Evolutionary conservation across 2,113 vertebrate genomes (phyloP).

Genomic region (Pseudois nayaur): DNA sequence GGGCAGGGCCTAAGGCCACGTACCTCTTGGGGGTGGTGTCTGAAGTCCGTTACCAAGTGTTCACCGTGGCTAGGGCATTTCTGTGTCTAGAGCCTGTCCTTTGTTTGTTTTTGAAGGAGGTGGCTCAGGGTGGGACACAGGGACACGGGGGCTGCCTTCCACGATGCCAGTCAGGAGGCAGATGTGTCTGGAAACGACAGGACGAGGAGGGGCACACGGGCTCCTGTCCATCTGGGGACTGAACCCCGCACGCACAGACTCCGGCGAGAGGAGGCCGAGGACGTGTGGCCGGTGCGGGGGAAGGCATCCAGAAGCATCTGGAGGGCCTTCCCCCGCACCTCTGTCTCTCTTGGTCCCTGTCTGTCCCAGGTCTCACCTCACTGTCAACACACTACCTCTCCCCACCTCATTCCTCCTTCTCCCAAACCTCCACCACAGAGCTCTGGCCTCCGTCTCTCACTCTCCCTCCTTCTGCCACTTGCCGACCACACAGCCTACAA

Average conservation of each 20-base stretch:
- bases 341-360: background rate
- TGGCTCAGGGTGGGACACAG: background rate
- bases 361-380: background rate
- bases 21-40: background rate
- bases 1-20: background rate
- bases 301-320: background rate
- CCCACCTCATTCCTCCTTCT: background rate
- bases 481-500: background rate
- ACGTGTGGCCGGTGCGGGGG: fast-evolving
- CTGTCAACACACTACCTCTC: constrained; percentile 2
- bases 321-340: background rate
- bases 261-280: background rate
- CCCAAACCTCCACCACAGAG: background rate
- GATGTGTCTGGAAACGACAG: background rate
- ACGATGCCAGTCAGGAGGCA: background rate
- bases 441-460: background rate
- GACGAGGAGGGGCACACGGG: background rate
- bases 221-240: background rate
- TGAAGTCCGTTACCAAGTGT: background rate
- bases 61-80: background rate
- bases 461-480: background rate
- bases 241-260: background rate
- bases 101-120: background rate
- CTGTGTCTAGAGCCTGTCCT: background rate
- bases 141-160: background rate